Conservation (phyloP, 2,888 invertebrate species). For the Drosophila ustulata region DNA sequence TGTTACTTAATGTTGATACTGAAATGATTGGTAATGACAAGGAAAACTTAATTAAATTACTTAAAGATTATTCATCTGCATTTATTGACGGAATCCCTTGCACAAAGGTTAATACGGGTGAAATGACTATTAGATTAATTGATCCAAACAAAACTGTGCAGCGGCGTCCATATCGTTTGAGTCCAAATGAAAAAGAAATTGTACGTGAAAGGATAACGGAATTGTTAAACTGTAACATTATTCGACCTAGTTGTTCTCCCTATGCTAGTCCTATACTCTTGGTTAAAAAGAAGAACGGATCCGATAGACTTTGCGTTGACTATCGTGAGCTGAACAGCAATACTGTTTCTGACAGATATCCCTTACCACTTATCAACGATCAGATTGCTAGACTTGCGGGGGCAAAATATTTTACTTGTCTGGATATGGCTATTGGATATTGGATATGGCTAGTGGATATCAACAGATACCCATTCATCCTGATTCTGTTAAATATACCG, state of each 20-base stretch:
- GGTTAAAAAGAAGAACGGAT: slow-evolving; percentile 23
- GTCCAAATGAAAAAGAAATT: slow-evolving; percentile 26
- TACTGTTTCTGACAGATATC: slow-evolving; percentile 20
- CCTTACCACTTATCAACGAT: slow-evolving; percentile 20
- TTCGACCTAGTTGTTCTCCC: slow-evolving; percentile 19
- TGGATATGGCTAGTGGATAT: slow-evolving; percentile 6
- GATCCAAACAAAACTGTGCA: slow-evolving; percentile 20
- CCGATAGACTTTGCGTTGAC: slow-evolving; percentile 21
- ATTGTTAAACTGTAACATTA: slow-evolving; percentile 31
- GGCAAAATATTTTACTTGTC: slow-evolving; percentile 24
- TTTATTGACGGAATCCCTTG: too few species aligned
- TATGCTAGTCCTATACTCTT: slow-evolving; percentile 20
- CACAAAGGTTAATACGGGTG: too few species aligned
- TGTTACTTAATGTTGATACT: slow-evolving; percentile 21
- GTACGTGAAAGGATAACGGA: slow-evolving; percentile 26
- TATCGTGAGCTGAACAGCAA: slow-evolving; percentile 23
- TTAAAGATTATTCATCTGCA: too few species aligned
- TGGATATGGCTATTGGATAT: too few species aligned
- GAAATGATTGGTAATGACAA: slow-evolving; percentile 30
- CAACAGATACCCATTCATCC: slow-evolving; percentile 3
- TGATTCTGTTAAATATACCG: slow-evolving; percentile 3
- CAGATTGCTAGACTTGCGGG: slow-evolving; percentile 27
- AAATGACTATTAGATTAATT: not conserved
- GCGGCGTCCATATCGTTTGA: slow-evolving; percentile 15
- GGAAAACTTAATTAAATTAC: too few species aligned